phyloP scores from a whole-genome alignment of 92 coral and sea anemone genomes.

The Bergia sp. region DNA sequence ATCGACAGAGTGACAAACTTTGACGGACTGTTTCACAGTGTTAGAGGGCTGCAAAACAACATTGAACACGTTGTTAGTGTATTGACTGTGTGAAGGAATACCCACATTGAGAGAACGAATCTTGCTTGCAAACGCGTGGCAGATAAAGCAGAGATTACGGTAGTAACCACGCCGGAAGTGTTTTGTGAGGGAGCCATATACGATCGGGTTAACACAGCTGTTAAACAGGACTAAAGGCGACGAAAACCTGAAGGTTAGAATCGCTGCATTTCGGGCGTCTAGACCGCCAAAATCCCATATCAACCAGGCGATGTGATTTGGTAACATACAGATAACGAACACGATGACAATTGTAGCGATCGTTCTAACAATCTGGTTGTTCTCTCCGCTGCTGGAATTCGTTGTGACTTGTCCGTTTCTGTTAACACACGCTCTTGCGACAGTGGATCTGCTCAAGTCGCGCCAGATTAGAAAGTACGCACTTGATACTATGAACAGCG shows the following conservation, averaged over 20 bases:
- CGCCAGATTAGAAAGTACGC: constrained; percentile 30
- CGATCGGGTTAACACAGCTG: constrained; percentile 75
- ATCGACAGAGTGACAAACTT: not conserved
- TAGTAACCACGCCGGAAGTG: constrained; percentile 64
- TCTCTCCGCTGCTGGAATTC: constrained; percentile 11
- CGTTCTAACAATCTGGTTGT: constrained; percentile 45
- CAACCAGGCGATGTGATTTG: constrained; percentile 38
- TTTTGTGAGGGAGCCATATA: constrained; percentile 66
- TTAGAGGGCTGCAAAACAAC: not conserved
- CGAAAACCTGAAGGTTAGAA: not conserved
- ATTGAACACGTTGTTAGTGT: not conserved
- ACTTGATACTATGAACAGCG: constrained; percentile 12
- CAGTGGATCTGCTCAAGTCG: constrained; percentile 31
- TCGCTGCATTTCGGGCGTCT: not conserved
- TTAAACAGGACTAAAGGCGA: constrained; percentile 51
- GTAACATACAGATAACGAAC: constrained; percentile 46
- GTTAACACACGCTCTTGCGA: constrained; percentile 12
- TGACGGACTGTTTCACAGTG: not conserved
- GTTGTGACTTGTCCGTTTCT: constrained; percentile 12
- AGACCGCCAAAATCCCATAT: not conserved
- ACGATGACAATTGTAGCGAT: constrained; percentile 28
- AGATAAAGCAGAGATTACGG: constrained; percentile 23
- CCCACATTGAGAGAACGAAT: not conserved
- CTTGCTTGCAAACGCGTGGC: not conserved
- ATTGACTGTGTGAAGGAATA: not conserved